phyloP scores from a whole-genome alignment of 1,140 invertebrate species.

The Trigoniulus corallinus region DNA sequence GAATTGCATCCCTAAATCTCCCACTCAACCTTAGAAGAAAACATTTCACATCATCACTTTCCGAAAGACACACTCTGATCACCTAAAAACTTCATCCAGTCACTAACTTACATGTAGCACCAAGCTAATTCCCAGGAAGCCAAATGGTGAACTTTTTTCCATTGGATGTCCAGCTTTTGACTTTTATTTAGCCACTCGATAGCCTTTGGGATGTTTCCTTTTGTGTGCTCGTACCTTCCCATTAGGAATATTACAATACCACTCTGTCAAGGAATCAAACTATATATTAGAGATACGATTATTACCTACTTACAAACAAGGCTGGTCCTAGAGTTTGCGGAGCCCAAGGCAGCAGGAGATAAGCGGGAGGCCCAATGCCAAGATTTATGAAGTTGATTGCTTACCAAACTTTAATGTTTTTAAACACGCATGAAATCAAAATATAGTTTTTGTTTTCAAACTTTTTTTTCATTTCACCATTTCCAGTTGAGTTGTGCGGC shows the following conservation, averaged over 20 bases:
- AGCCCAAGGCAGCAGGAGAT: too few species aligned
- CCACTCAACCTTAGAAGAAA: slow-evolving; percentile 26
- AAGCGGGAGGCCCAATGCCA: too few species aligned
- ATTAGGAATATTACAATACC: not conserved
- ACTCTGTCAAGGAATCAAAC: not conserved
- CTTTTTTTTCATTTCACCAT: slow-evolving; percentile 64
- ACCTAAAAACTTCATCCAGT: not conserved
- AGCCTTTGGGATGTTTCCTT: slow-evolving; percentile 26
- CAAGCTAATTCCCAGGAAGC: slow-evolving; percentile 93
- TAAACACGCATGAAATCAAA: too few species aligned
- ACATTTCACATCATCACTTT: not conserved
- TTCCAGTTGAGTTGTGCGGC: too few species aligned
- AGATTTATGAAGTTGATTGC: too few species aligned
- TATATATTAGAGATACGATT: not conserved
- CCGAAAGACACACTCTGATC: not conserved
- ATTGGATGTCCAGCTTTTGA: slow-evolving; percentile 65
- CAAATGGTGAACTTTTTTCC: slow-evolving; percentile 87
- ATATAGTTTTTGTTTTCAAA: slow-evolving; percentile 35
- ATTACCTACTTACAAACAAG: not conserved
- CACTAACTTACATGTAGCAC: slow-evolving; percentile 52
- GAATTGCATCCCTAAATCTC: slow-evolving; percentile 49
- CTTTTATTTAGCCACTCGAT: slow-evolving; percentile 63
- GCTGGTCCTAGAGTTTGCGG: too few species aligned
- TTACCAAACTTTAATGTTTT: too few species aligned
- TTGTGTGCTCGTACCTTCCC: not conserved